phyloP scores from a whole-genome alignment of 2,113 vertebrate genomes.

The Tympanuchus pallidicinctus region DNA sequence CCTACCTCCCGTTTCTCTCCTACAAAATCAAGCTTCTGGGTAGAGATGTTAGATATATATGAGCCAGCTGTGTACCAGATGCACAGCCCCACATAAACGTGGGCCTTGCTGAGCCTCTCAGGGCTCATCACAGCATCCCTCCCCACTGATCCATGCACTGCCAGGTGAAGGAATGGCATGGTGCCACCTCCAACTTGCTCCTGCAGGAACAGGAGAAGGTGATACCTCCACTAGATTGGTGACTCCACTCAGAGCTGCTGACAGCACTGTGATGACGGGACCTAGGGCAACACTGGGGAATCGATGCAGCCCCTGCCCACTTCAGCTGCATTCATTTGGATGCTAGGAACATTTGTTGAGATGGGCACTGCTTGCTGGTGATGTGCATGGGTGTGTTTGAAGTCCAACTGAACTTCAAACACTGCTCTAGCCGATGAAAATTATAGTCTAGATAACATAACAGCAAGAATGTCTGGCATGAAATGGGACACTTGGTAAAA shows the following conservation, averaged over 20 bases:
- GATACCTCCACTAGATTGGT: neutral
- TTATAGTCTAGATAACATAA: neutral
- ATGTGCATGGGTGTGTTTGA: neutral
- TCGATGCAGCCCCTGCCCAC: neutral
- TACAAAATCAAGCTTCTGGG: neutral
- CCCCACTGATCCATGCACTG: accelerated
- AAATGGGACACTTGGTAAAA: neutral
- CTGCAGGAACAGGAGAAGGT: neutral
- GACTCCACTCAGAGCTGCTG: accelerated
- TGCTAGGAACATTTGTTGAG: neutral
- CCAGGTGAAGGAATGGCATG: neutral
- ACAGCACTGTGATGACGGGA: accelerated
- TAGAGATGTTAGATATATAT: neutral
- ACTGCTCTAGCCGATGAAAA: neutral
- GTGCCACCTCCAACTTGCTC: neutral
- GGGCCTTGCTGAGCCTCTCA: neutral
- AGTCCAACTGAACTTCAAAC: neutral
- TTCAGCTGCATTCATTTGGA: neutral
- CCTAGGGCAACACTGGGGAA: neutral
- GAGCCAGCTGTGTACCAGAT: conserved; percentile 6
- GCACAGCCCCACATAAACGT: accelerated
- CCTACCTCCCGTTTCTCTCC: conserved; percentile 1
- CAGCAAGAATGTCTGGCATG: neutral
- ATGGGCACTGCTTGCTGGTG: neutral
- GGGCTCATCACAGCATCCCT: neutral